Base-by-base conservation (phyloP, 2,797 vertebrate genomes). In the Coregonus suidteri region DNA sequence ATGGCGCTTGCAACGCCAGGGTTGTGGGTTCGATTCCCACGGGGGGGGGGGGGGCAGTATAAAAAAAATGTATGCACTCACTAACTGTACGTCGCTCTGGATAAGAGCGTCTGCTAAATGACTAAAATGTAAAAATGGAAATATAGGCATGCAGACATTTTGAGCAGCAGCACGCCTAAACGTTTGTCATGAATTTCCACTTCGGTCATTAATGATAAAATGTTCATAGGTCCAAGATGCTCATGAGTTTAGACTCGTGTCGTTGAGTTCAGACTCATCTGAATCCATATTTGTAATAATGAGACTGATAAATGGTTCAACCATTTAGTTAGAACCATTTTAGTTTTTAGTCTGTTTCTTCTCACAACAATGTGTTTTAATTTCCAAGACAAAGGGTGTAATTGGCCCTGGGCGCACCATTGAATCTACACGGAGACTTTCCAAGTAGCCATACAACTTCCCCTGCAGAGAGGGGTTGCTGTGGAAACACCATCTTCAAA, bases 381-480 rank as follows among this genome's bases (percentile, higher is more conserved):
- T 71, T 62, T 16, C 54, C 14, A 16, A 59, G 30, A 70, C 20
- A 74, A 62, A 79, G 25, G 6, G 13, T 54, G 52, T 37, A 73
- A 70, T 68, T 82, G 66, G 75, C 31, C 47, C 9, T 4, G 18
- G 56, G n/a, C 15, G 41, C 59, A 37, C 64, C 69, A 79, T 80
- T 77, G 64, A 76, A 79, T 85, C 35, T 73, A 71, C 51, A 51
- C 16, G 11, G 74, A 74, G 73, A 82, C 72, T 64, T 75, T 76
- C 35, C 64, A 54, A 81, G 70, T 67, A 72, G 18, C 77, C 20
- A 1, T 68, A 47, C 74, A 68, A 82, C 75, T 85, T 69, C 80
- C 11, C 71, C 51, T 84, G 64, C 62, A 81, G 80, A 69, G 81
- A 76, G 53, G n/a, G 75, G 91, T 93, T 93, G 90, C 91, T 83